Evolutionary conservation across 2,888 invertebrate species (phyloP).

Genomic region (Eledona agricola): DNA sequence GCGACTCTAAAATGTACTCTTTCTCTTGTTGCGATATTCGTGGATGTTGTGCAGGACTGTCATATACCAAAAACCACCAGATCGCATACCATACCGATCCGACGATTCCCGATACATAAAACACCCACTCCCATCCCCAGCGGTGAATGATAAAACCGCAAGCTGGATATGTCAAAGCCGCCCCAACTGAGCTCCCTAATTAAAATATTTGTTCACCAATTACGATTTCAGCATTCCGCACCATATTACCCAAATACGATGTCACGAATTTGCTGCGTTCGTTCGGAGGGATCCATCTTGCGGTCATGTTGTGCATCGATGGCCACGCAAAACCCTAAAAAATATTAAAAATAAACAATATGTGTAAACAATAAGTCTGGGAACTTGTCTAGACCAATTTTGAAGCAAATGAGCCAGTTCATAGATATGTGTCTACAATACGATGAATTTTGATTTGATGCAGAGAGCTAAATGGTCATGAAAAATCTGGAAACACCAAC

Average conservation of each 20-base stretch:
- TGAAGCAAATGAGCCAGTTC: too few relatives aligned
- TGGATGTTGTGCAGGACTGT: conserved; percentile 73
- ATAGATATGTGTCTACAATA: too few relatives aligned
- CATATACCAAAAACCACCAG: conserved; percentile 71
- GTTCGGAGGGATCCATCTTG: conserved; percentile 83
- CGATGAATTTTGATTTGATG: too few relatives aligned
- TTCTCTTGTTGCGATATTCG: conserved; percentile 69
- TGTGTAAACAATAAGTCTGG: too few relatives aligned
- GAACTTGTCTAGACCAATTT: too few relatives aligned
- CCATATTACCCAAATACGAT: conserved; percentile 56
- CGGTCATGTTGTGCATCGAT: conserved; percentile 80
- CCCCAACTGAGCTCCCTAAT: conserved; percentile 71
- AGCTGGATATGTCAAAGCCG: conserved; percentile 74
- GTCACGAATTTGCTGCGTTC: conserved; percentile 71
- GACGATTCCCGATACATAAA: conserved; percentile 70
- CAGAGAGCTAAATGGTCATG: too few relatives aligned
- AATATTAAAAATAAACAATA: conserved; percentile 2
- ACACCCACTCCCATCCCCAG: conserved; percentile 77
- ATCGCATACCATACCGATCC: conserved; percentile 72
- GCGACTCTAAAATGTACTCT: conserved; percentile 67
- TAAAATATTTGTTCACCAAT: conserved; percentile 50
- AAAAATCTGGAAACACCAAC: too few relatives aligned
- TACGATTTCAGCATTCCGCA: conserved; percentile 62
- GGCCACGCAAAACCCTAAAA: conserved; percentile 75
- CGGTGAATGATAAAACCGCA: conserved; percentile 73